phyloP scores from a whole-genome alignment of 2,888 invertebrate species.

The Folsomia candida region DNA sequence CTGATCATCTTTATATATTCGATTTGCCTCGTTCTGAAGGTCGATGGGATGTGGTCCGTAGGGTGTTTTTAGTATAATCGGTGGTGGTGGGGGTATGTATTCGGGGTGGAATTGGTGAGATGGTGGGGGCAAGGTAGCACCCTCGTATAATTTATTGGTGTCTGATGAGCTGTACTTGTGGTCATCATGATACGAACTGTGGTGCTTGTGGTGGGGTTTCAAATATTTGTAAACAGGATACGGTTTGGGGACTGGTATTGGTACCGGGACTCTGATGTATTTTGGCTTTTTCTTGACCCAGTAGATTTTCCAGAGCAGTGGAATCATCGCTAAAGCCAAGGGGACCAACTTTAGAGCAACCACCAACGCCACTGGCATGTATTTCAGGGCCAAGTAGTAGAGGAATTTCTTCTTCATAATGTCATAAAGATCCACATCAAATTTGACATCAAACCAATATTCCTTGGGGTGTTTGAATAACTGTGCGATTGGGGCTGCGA shows the following conservation, averaged over 20 bases:
- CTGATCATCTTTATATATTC: neutral
- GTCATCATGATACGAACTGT: neutral
- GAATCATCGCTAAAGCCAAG: slow-evolving; percentile 21
- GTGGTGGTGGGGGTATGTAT: slow-evolving; percentile 8
- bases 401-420: slow-evolving; percentile 37
- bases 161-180: neutral
- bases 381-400: slow-evolving; percentile 31
- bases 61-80: neutral
- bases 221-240: slow-evolving; percentile 14
- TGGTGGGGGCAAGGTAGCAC: neutral
- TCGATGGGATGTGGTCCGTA: neutral
- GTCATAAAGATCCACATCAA: slow-evolving; percentile 34
- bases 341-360: slow-evolving; percentile 32
- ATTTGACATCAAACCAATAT: slow-evolving; percentile 38
- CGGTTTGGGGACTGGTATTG: slow-evolving; percentile 21
- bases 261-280: slow-evolving; percentile 25
- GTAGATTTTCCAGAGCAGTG: slow-evolving; percentile 29
- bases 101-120: neutral
- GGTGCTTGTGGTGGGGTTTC: neutral
- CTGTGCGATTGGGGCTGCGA: slow-evolving; percentile 11
- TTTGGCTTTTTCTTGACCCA: slow-evolving; percentile 28
- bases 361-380: slow-evolving; percentile 34
- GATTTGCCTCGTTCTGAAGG: neutral
- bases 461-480: slow-evolving; percentile 29
- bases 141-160: neutral